Conservation (phyloP, 35 echinoderm and acorn worm genomes). For the Lytechinus variegatus region DNA sequence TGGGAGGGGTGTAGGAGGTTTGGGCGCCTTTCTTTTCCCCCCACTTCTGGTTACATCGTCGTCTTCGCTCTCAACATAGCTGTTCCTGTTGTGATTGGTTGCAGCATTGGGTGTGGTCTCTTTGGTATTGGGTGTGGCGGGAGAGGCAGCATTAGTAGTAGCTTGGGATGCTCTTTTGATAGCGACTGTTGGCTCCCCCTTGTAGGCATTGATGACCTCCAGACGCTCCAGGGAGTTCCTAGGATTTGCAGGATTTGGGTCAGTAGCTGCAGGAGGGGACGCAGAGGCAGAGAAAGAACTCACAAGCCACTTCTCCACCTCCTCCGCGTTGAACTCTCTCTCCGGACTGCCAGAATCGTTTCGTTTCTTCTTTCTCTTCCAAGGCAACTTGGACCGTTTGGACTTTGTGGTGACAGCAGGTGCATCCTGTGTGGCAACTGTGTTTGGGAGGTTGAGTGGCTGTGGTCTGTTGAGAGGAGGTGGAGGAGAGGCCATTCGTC, state of each 20-base stretch:
- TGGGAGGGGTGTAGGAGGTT: slow-evolving; percentile 52
- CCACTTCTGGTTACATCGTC: slow-evolving; percentile 1
- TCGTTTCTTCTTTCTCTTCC: slow-evolving; percentile 63
- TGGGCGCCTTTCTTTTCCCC: slow-evolving; percentile 74
- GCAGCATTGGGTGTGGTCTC: background rate
- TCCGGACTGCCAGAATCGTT: slow-evolving; percentile 85
- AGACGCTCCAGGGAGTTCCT: slow-evolving; percentile 80
- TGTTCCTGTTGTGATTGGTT: slow-evolving; percentile 25
- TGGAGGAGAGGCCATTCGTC: slow-evolving; percentile 54
- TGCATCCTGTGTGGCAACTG: slow-evolving; percentile 36
- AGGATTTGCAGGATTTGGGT: slow-evolving; percentile 44
- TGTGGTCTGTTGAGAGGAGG: slow-evolving; percentile 38
- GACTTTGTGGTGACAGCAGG: slow-evolving; percentile 24
- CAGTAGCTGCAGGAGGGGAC: background rate
- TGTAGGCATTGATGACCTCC: slow-evolving; percentile 94
- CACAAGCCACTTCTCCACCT: slow-evolving; percentile 80
- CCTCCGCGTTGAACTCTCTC: slow-evolving; percentile 81
- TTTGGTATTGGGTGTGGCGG: slow-evolving; percentile 17
- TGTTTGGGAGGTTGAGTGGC: slow-evolving; percentile 40
- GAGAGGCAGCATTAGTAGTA: background rate
- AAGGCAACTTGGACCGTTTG: slow-evolving; percentile 59
- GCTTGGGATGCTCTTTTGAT: slow-evolving; percentile 52
- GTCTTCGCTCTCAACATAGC: background rate
- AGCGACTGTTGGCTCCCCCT: slow-evolving; percentile 72
- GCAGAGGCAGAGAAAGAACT: background rate